Evolutionary conservation across 2,888 invertebrate genomes (phyloP).

Genomic region (Itoplectis maculator): DNA sequence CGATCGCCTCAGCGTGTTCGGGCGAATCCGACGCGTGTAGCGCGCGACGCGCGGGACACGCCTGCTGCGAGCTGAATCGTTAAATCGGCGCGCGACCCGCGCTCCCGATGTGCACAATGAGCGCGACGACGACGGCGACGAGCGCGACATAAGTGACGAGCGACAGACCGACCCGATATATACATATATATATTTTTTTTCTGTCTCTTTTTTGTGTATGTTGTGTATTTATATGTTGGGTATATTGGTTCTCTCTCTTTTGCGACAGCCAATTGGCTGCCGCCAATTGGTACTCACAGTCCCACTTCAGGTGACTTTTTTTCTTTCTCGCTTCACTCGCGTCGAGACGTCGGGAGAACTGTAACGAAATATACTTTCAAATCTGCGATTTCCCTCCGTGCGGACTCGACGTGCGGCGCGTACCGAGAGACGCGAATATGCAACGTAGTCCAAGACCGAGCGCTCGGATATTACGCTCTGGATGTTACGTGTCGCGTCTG

Average conservation of each 20-base stretch:
- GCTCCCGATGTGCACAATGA: constrained; percentile 32
- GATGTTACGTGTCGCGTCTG: no score
- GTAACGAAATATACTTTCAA: constrained; percentile 32
- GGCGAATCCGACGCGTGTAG: constrained; percentile 66
- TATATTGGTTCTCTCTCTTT: no score
- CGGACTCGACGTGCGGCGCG: no score
- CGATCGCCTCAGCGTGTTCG: no score
- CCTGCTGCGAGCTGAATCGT: constrained; percentile 60
- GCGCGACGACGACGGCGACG: constrained; percentile 33
- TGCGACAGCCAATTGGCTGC: constrained; percentile 10
- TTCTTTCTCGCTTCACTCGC: background rate
- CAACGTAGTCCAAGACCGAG: no score
- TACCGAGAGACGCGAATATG: no score
- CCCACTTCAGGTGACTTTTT: constrained; percentile 10
- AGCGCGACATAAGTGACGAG: constrained; percentile 31
- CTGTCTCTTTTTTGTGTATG: no score
- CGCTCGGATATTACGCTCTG: no score
- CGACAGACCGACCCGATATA: no score
- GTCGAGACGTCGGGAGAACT: background rate
- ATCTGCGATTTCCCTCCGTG: background rate
- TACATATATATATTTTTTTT: no score
- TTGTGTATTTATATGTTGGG: no score
- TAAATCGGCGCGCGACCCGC: constrained; percentile 55
- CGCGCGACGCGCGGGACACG: constrained; percentile 48
- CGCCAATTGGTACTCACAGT: background rate